phyloP scores from a whole-genome alignment of 1,140 invertebrate species.

The Drosophila prosaltans region DNA sequence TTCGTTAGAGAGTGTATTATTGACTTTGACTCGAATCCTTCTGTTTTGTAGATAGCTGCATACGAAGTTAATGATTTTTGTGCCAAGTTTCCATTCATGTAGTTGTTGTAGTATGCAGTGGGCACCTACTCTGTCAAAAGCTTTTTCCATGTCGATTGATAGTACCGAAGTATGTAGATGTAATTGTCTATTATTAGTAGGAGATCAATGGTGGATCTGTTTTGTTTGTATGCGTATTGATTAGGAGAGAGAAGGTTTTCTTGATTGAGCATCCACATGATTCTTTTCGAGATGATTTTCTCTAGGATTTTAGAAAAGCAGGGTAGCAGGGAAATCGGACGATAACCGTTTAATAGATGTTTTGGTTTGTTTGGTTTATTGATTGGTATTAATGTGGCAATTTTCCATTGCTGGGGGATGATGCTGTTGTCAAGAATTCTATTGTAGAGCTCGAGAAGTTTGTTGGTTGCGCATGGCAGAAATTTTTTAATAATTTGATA shows the following conservation, averaged over 20 bases:
- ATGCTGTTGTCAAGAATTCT: conserved; percentile 7
- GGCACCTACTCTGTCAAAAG: too few species aligned
- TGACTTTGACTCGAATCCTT: too few species aligned
- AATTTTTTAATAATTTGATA: conserved; percentile 6
- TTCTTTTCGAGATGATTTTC: conserved; percentile 8
- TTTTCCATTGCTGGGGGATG: conserved; percentile 21
- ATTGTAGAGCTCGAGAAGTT: conserved; percentile 7
- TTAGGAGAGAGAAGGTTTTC: background rate
- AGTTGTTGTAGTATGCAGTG: too few species aligned
- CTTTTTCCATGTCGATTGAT: too few species aligned
- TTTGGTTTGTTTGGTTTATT: conserved; percentile 7
- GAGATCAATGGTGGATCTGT: too few species aligned
- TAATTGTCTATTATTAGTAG: too few species aligned
- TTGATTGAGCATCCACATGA: conserved; percentile 11
- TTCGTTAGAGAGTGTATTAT: too few species aligned
- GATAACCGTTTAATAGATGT: background rate
- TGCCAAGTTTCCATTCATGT: too few species aligned
- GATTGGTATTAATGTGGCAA: conserved; percentile 17
- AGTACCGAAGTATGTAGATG: too few species aligned
- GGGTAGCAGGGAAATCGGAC: conserved; percentile 6
- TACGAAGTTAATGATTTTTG: too few species aligned
- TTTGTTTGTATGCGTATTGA: too few species aligned
- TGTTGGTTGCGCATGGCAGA: background rate
- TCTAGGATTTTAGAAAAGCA: background rate
- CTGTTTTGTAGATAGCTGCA: too few species aligned